These are phyloP conservation scores for Scaptomyza hsui DNA, from an alignment of 1,140 invertebrate genomes.

Conservation along the genomic window DNA sequence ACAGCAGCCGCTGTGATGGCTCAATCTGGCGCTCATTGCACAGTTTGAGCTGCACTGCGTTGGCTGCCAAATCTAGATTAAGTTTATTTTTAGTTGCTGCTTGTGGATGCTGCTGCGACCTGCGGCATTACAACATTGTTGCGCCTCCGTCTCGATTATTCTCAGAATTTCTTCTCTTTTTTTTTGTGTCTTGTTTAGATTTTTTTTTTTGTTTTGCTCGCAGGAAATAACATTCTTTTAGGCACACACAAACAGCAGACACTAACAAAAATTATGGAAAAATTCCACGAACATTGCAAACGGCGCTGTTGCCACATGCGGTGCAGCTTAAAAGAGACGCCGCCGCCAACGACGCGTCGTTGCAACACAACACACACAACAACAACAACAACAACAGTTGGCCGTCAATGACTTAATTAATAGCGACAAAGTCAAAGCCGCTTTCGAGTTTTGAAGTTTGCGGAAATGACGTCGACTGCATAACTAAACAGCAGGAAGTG, in stretches of 20 bases:
- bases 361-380: too few relatives aligned
- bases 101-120: slow-evolving; percentile 23
- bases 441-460: slow-evolving; percentile 64
- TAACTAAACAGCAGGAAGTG: slow-evolving; percentile 64
- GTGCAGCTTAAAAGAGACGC: slow-evolving; percentile 49
- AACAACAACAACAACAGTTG: neutral
- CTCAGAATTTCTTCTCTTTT: slow-evolving; percentile 60
- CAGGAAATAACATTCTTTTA: slow-evolving; percentile 35
- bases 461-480: slow-evolving; percentile 64
- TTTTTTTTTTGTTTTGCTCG: slow-evolving; percentile 10
- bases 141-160: slow-evolving; percentile 39
- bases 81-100: slow-evolving; percentile 69
- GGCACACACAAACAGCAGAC: slow-evolving; percentile 25
- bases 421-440: slow-evolving; percentile 65
- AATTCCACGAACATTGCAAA: slow-evolving; percentile 77
- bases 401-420: slow-evolving; percentile 78
- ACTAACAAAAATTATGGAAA: slow-evolving; percentile 60
- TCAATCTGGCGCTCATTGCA: slow-evolving; percentile 42
- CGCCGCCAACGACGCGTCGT: slow-evolving; percentile 8
- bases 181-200: slow-evolving; percentile 66
- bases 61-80: slow-evolving; percentile 68
- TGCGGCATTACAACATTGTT: slow-evolving; percentile 57
- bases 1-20: slow-evolving; percentile 55
- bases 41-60: slow-evolving; percentile 58
- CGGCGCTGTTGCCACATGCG: slow-evolving; percentile 45